Conservation (phyloP, 2,797 vertebrate species). For the Linurgus olivaceus region DNA sequence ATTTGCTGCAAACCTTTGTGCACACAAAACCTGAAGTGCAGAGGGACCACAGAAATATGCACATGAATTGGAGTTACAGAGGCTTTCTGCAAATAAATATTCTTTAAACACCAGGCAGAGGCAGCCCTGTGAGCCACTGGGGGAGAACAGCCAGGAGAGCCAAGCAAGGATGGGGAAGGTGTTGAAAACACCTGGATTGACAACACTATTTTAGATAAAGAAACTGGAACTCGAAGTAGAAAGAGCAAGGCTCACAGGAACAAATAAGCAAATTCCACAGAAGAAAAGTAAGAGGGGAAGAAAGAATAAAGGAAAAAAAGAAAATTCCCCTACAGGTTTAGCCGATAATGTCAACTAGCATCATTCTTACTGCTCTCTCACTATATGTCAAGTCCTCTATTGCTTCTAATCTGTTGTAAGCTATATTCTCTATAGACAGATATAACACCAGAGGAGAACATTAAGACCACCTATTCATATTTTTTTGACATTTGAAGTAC, state of each 20-base stretch:
- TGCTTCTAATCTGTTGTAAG: conserved; percentile 77
- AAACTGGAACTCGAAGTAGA: conserved; percentile 37
- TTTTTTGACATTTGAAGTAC: conserved; percentile 71
- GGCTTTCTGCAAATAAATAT: conserved; percentile 67
- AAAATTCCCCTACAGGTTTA: conserved; percentile 73
- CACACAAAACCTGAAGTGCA: background rate
- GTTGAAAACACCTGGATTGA: conserved; percentile 59
- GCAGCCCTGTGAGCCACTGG: background rate
- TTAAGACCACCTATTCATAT: conserved; percentile 74
- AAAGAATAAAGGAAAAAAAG: conserved; percentile 48
- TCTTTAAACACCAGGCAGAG: conserved; percentile 30
- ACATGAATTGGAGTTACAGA: conserved; percentile 45
- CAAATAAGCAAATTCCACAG: conserved; percentile 64
- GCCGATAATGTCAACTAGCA: conserved; percentile 73
- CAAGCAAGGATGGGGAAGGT: background rate
- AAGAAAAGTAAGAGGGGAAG: conserved; percentile 30
- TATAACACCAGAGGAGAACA: conserved; percentile 64
- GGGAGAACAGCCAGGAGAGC: background rate
- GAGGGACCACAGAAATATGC: background rate
- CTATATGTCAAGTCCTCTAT: conserved; percentile 66
- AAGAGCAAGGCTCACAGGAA: conserved; percentile 48
- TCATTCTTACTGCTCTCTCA: conserved; percentile 58
- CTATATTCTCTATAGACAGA: conserved; percentile 74
- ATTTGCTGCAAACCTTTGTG: conserved; percentile 38
- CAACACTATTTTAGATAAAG: conserved; percentile 64